Base-by-base conservation (phyloP, 2,888 invertebrate species). In the Patella ulyssiponensis region DNA sequence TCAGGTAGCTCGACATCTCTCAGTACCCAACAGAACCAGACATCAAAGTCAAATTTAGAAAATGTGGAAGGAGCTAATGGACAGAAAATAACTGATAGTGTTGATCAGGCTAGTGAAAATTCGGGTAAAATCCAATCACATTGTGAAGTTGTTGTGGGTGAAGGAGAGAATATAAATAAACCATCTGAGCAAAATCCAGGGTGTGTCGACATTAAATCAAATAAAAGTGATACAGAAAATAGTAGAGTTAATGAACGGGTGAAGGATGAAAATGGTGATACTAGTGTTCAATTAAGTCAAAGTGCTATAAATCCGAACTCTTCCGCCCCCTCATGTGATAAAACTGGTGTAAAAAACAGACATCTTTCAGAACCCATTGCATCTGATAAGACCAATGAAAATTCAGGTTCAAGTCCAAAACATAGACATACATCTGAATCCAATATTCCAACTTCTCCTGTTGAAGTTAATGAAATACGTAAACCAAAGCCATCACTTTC, bases 1-100 rank as follows among this genome's bases (percentile, higher is more conserved):
- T 76, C 83, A 17, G 78, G 83, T 23, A 73, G 73, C 23, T 73
- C 73, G 14, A 17, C 23, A 20, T 17, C 54, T 23, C 9, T 53
- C 44, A 51, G 15, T 23, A 23, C 20, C 20, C 73, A 73, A 20
- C 23, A 17, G 44, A 52, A 53, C 17, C 52, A 51, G 20, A 73
- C 54, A 14, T 23, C 73, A n/a, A 20, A 4, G 5, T 3, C 64
- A 64, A 64, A 23, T 64, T 23, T 64, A 11, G 64, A 64, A 23
- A 12, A 23, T 9, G 64, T 20, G 20, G 20, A 12, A 23, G 23
- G 14, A 64, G 23, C 20, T 64, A 64, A 64, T 20, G 11, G 20
- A 23, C 11, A 23, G 20, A 64, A n/a, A 23, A 12, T 11, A 20
- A 3, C 12, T 20, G 64, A 4, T 12, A 64, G 23, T 64, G 20